These are phyloP conservation scores for Aepyceros melampus DNA, from an alignment of 2,113 vertebrate species.

Conservation along the genomic window DNA sequence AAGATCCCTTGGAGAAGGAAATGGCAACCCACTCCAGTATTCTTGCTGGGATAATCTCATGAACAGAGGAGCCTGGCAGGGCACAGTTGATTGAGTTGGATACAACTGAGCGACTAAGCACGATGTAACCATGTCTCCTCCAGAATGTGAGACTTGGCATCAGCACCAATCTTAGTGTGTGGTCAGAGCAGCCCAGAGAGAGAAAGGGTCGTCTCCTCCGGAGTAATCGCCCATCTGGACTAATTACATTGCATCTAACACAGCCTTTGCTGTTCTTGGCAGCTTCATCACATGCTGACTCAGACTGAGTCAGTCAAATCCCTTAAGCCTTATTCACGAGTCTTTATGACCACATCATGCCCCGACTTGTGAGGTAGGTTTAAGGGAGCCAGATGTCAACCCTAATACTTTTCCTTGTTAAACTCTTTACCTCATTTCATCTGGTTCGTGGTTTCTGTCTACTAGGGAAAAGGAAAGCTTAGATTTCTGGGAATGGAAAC, in stretches of 20 bases:
- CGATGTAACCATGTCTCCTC: rapidly evolving
- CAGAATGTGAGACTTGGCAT: not conserved
- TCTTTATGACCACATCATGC: not conserved
- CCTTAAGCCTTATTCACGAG: slow-evolving; percentile 2
- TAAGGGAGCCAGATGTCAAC: not conserved
- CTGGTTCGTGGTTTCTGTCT: not conserved
- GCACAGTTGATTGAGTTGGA: not conserved
- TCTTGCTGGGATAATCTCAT: not conserved
- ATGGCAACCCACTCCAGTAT: not conserved
- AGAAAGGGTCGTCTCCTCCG: not conserved
- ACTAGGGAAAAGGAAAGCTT: not conserved
- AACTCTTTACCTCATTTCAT: not conserved
- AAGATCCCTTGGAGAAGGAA: not conserved
- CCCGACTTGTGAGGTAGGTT: not conserved
- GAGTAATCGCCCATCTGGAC: not conserved
- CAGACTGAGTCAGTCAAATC: not conserved
- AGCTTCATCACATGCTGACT: slow-evolving; percentile 15
- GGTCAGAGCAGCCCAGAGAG: not conserved
- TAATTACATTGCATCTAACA: not conserved
- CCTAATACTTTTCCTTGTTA: not conserved
- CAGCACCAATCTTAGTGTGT: not conserved
- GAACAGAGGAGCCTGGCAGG: not conserved
- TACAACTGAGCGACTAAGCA: not conserved
- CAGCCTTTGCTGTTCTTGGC: slow-evolving; percentile 23
- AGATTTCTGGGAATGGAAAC: not conserved